Conservation (phyloP, 1,140 invertebrate genomes). For the Drosophila grimshawi region DNA sequence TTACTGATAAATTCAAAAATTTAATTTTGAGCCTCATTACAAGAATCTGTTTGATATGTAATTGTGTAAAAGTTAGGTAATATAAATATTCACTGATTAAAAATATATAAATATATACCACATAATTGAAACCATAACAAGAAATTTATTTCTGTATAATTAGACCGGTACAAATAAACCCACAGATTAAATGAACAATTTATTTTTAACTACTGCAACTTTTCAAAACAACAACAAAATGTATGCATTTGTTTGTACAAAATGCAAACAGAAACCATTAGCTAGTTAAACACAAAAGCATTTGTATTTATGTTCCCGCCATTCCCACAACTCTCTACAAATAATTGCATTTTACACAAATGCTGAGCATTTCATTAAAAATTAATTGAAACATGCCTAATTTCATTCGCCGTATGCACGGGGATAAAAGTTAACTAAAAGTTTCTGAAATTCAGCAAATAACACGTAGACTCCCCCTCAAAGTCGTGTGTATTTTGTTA, state of each 20-base stretch:
- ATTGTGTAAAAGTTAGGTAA: too few relatives aligned
- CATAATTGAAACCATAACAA: not conserved
- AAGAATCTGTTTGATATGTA: too few relatives aligned
- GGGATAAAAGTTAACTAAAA: conserved; percentile 28
- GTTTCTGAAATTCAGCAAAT: conserved; percentile 48
- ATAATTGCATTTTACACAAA: conserved; percentile 4
- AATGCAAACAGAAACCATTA: not conserved
- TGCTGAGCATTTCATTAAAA: conserved; percentile 57
- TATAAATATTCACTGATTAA: too few relatives aligned
- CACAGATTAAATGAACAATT: conserved; percentile 12
- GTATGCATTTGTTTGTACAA: not conserved
- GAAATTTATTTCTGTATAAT: conserved; percentile 1
- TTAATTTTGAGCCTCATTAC: too few relatives aligned
- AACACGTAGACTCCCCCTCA: conserved; percentile 47
- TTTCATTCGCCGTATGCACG: conserved; percentile 33
- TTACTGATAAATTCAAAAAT: too few relatives aligned
- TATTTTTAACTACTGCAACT: not conserved
- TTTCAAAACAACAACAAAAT: not conserved
- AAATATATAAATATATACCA: too few relatives aligned
- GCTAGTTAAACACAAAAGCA: conserved; percentile 9
- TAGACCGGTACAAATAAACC: not conserved
- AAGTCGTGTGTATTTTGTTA: conserved; percentile 12
- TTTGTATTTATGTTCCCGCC: too few relatives aligned
- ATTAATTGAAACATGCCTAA: conserved; percentile 60
- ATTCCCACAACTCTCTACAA: too few relatives aligned